phyloP scores from a whole-genome alignment of 1,140 invertebrate species.

The Bombus superbus region DNA sequence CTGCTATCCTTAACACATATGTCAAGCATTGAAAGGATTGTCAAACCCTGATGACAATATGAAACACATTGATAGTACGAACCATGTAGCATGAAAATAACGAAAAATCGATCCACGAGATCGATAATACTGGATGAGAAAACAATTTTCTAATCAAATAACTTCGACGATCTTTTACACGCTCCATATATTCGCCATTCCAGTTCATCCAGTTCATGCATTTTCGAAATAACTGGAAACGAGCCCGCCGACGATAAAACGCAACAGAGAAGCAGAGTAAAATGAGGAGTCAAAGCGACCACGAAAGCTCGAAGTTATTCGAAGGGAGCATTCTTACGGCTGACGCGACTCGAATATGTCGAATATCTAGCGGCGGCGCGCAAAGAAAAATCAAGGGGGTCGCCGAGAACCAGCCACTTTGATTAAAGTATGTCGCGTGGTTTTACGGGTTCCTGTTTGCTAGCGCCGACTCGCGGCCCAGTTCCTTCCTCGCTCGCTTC shows the following conservation, averaged over 20 bases:
- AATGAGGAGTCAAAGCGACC: conserved; percentile 74
- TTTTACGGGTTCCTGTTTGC: conserved; percentile 25
- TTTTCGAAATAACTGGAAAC: conserved; percentile 15
- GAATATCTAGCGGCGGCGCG: conserved; percentile 65
- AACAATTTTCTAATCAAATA: too few species aligned
- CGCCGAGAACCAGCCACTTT: conserved; percentile 44
- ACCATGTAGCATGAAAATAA: too few species aligned
- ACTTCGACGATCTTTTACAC: background rate
- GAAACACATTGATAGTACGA: too few species aligned
- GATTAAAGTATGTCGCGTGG: conserved; percentile 69
- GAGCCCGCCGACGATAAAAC: background rate
- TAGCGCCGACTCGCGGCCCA: background rate
- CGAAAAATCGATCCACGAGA: too few species aligned
- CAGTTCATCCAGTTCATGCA: background rate
- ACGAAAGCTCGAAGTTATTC: conserved; percentile 71
- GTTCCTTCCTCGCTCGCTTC: background rate
- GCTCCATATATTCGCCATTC: background rate
- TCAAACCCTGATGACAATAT: too few species aligned
- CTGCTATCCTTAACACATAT: too few species aligned
- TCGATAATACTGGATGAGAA: too few species aligned
- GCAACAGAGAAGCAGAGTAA: background rate
- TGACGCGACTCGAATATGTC: conserved; percentile 72
- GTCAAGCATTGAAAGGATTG: too few species aligned
- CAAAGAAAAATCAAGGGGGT: conserved; percentile 69
- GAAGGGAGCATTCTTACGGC: conserved; percentile 73